Conservation (phyloP, 2,113 vertebrate species). For the Cervus canadensis region DNA sequence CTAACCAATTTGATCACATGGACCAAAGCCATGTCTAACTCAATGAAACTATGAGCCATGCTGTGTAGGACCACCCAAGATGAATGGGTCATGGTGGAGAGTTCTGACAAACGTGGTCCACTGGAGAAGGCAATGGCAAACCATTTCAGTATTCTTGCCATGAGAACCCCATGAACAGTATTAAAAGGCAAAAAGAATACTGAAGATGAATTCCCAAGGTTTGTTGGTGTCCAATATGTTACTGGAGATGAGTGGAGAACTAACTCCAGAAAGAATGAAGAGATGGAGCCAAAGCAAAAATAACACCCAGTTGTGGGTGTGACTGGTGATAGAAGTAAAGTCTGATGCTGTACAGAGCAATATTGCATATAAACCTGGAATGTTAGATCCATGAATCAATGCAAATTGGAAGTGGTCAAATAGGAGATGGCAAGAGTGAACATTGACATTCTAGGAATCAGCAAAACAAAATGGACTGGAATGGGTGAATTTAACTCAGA, state of each 20-base stretch:
- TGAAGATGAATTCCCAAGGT: too few relatives aligned
- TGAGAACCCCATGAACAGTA: background rate
- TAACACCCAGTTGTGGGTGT: background rate
- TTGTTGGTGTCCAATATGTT: background rate
- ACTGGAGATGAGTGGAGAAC: background rate
- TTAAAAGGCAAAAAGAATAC: background rate
- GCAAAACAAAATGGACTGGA: background rate
- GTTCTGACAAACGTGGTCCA: background rate
- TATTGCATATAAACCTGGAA: background rate
- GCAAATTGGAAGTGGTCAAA: background rate
- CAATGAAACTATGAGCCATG: background rate
- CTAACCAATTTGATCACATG: background rate
- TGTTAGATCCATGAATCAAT: background rate
- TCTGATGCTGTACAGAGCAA: accelerated
- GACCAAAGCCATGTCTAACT: background rate
- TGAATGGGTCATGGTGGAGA: background rate
- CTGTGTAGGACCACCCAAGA: background rate
- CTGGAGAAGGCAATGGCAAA: background rate
- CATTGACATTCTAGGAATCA: background rate
- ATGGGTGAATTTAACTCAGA: background rate
- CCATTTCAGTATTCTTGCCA: background rate
- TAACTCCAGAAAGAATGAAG: background rate
- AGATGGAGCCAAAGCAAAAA: background rate
- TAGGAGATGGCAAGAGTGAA: background rate
- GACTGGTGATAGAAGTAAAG: background rate